These are phyloP conservation scores for Brachypodius melanocephalos DNA, from an alignment of 2,113 vertebrate genomes.

Conservation along the genomic window DNA sequence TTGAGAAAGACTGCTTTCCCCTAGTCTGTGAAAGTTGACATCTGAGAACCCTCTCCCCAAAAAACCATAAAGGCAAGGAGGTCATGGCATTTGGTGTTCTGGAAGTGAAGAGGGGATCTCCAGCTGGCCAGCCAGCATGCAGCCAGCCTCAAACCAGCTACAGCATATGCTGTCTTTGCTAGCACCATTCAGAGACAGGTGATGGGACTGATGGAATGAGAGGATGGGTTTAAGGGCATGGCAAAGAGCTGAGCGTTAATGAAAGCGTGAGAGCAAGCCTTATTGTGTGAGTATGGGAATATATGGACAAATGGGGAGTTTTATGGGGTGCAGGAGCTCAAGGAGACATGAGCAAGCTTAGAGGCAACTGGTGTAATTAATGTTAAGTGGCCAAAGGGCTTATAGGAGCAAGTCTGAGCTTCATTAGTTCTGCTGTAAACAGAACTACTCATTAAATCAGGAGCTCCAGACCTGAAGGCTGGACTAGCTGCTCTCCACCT, in stretches of 20 bases:
- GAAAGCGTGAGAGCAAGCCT: background rate
- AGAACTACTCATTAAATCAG: background rate
- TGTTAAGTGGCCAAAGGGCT: background rate
- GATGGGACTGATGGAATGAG: background rate
- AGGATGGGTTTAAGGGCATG: background rate
- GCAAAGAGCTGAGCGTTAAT: background rate
- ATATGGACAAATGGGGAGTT: background rate
- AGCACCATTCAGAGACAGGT: fast-evolving
- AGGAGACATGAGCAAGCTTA: background rate
- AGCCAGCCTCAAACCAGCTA: background rate
- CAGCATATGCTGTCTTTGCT: background rate
- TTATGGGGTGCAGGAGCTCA: background rate
- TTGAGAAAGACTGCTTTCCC: background rate
- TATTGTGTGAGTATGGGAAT: background rate
- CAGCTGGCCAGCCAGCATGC: background rate
- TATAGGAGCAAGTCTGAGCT: background rate
- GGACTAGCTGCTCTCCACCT: background rate
- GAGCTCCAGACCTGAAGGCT: background rate
- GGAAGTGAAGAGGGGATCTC: background rate
- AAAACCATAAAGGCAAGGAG: background rate
- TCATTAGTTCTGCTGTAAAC: constrained; percentile 18
- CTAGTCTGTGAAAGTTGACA: background rate
- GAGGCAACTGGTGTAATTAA: background rate
- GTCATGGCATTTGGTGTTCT: background rate
- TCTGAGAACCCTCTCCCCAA: background rate